Evolutionary conservation across 2,797 vertebrate species (phyloP).

Genomic region (Gallinago nigripennis): DNA sequence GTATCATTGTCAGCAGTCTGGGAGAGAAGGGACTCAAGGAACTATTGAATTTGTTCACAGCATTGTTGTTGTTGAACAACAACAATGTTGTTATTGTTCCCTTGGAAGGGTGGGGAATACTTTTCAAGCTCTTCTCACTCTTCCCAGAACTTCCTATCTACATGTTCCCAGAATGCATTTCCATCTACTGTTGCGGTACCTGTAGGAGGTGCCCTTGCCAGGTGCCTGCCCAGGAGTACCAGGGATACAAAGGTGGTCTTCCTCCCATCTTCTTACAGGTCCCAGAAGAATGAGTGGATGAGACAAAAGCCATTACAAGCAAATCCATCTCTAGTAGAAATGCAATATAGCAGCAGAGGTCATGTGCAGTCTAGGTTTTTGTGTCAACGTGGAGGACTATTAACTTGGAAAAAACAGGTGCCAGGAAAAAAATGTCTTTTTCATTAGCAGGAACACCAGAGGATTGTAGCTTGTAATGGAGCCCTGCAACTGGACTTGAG

Average conservation of each 20-base stretch:
- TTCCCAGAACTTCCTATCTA: background rate
- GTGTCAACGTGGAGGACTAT: background rate
- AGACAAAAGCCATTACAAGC: background rate
- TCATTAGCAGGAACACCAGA: background rate
- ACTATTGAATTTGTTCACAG: background rate
- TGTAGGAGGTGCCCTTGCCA: background rate
- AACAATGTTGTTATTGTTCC: background rate
- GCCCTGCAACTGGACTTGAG: background rate
- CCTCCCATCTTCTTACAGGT: background rate
- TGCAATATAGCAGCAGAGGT: background rate
- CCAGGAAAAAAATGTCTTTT: background rate
- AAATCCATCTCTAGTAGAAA: background rate
- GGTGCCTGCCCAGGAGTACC: background rate
- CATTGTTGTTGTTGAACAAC: no score
- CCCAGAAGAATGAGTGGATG: background rate
- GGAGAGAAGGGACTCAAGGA: background rate
- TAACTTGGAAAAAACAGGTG: background rate
- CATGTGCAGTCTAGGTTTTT: background rate
- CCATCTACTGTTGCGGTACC: background rate
- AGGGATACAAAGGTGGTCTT: background rate
- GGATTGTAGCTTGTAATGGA: background rate
- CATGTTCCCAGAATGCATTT: background rate
- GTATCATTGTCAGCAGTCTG: background rate
- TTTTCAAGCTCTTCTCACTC: background rate
- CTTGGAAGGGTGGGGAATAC: background rate